Base-by-base conservation (phyloP, 1,140 invertebrate genomes). In the Olivierus martensii region DNA sequence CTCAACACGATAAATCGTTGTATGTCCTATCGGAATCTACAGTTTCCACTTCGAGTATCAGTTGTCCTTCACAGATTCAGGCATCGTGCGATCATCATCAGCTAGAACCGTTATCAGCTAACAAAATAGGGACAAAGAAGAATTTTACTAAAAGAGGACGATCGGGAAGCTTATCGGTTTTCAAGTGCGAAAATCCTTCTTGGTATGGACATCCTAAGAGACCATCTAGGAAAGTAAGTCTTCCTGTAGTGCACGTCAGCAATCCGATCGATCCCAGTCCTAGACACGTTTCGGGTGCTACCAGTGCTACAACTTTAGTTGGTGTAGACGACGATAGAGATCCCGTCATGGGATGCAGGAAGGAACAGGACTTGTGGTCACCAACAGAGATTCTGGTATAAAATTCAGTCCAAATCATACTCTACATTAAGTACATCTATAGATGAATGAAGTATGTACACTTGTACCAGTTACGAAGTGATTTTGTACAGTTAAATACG, bases 11-110 rank as follows among this genome's bases (percentile, higher is more conserved):
- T 49, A 72, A 68, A 3, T 65, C 65, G 55, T 59, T 59, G 28
- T 71, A 72, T 55, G 64, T 69, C 14, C 62, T 70, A 54, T 71
- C 70, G 5, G 72, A 73, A 51, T 71, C 69, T n/a, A 71, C 71
- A 3, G 46, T 73, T 52, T 71, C 69, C 3, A 68, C 67, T 18
- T 71, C 69, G 10, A 70, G 68, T 49, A 66, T 63, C 3, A 62
- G 63, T 42, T 62, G 59, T 51, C 59, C 50, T 18, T 55, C 61
- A 19, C 59, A 54, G 9, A 7, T 43, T 52, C 52, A 61, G 46
- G 60, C 53, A 17, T 64, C 62, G 47, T 66, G 69, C 49, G 66
- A 60, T 15, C 67, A 69, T 51, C 28, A 28, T 9, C 70, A 72
- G 57, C 62, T 71, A 19, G 69, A 71, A 56, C 65, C 66, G 9